Evolutionary conservation across 2,888 invertebrate species (phyloP), one percentile per base, ranked within the genome.

Genomic region (Plebejus argus): DNA sequence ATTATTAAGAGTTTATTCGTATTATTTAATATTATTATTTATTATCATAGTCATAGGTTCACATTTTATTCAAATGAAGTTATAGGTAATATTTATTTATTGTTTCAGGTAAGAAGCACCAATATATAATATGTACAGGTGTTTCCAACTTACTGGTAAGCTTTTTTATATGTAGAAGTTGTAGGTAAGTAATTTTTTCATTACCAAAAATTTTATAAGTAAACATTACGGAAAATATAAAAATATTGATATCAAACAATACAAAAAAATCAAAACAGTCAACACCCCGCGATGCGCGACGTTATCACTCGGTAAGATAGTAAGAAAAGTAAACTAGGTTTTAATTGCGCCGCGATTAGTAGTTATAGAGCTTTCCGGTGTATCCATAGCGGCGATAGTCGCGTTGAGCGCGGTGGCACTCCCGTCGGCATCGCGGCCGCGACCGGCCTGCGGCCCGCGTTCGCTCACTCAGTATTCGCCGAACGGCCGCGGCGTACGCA

Each of bases 381-480:
- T 91, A 91, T 87, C 89, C 88, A 86, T 86, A 87, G 85, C 86
- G 86, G 85, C 84, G 85, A 85, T 85, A 85, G 90, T 89, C 89
- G 91, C 89, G 88, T 88, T 89, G 87, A 89, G 89, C 85, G 33
- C 58, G 20, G 82, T 82, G 91, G 90, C 91, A 88, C 91, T 90
- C 90, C 90, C 91, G 90, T 90, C 88, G 87, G 88, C 85, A 81
- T 87, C 86, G 88, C 88, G 86, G 85, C 86, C 88, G 89, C 89
- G 88, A 88, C 88, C 87, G 87, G 86, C 86, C 86, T 88, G 88
- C 87, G 87, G 86, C 86, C 86, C 88, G 88, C 88, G 85, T 91
- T 92, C 91, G 91, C 92, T 93, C 92, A 92, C 89, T 86, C 91
- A 92, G 93, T 93, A 89, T 89, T 88, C 91, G 87, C 91, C 91